These are phyloP conservation scores for Taphrorychus bicolor DNA, from an alignment of 2,888 invertebrate genomes.

Conservation along the genomic window DNA sequence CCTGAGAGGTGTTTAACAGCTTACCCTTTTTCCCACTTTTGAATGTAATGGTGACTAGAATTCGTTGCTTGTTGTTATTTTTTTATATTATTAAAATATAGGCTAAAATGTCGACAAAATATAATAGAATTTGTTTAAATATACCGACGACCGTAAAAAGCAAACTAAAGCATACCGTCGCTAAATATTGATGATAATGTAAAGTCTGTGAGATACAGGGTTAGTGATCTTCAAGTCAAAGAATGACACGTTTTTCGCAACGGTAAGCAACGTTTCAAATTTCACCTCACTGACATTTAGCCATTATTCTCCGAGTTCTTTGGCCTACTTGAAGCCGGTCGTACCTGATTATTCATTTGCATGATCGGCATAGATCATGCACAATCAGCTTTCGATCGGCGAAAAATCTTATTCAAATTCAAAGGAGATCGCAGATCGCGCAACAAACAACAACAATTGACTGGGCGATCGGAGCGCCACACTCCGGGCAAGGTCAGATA, in stretches of 20 bases:
- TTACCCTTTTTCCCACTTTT: no score
- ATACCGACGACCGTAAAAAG: no score
- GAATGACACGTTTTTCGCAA: not conserved
- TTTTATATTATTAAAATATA: no score
- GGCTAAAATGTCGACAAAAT: no score
- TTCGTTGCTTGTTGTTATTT: not conserved
- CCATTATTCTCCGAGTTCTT: not conserved
- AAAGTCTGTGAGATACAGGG: no score
- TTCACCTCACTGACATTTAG: not conserved
- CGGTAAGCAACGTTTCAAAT: not conserved
- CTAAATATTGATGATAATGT: no score
- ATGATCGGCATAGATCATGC: slow-evolving; percentile 1
- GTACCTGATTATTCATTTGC: not conserved
- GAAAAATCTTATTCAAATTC: not conserved
- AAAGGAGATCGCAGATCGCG: not conserved
- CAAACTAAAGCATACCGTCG: no score
- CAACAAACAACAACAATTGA: slow-evolving; percentile 4
- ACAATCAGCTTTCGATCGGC: slow-evolving; percentile 1
- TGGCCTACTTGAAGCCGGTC: not conserved
- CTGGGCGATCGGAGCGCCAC: not conserved
- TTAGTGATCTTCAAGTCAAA: not conserved
- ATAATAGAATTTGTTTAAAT: no score
- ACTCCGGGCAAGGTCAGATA: slow-evolving; percentile 4
- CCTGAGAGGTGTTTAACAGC: no score
- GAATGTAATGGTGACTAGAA: no score